Percentiles rank a stretch among this genome's conserved stretches.
Conservation (phyloP, 2,113 vertebrate genomes). For the Heterotilapia buettikoferi region DNA sequence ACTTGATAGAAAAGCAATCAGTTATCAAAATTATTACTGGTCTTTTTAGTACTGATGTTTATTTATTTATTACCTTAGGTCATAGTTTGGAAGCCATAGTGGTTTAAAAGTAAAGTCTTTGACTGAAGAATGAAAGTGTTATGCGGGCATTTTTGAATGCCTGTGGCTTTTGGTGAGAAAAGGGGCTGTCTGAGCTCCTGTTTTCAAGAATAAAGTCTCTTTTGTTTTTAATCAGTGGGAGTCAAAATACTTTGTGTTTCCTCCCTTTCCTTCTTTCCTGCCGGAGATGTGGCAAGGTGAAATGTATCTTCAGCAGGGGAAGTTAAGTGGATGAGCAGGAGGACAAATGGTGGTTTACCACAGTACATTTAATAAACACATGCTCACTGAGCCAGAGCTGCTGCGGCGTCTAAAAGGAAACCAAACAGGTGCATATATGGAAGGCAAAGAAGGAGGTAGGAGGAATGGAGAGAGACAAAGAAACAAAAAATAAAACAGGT, state of each 20-base stretch:
- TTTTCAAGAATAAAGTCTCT: conserved; percentile 12
- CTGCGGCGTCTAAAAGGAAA: neutral
- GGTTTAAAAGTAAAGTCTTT: neutral
- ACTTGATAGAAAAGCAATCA: neutral
- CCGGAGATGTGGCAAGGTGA: conserved; percentile 31
- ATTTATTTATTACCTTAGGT: neutral
- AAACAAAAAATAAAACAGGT: neutral
- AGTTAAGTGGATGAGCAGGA: conserved; percentile 10
- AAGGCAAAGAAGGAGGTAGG: neutral
- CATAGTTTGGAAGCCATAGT: neutral
- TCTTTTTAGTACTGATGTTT: neutral
- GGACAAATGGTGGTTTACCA: conserved; percentile 29
- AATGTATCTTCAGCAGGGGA: conserved; percentile 56
- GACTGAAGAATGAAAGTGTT: neutral
- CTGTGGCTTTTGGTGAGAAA: neutral
- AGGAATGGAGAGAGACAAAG: neutral
- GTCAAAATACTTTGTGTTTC: neutral
- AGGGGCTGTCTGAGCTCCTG: neutral
- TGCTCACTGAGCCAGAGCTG: neutral
- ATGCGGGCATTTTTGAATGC: neutral
- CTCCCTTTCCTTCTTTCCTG: conserved; percentile 1
- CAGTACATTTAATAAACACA: conserved; percentile 5
- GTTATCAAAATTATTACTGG: neutral
- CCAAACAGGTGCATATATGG: conserved; percentile 18
- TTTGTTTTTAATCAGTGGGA: conserved; percentile 42